Percentiles rank a stretch among this genome's conserved stretches.
Evolutionary conservation across 1,140 invertebrate genomes (phyloP).

Genomic region (Ganaspis sp.): DNA sequence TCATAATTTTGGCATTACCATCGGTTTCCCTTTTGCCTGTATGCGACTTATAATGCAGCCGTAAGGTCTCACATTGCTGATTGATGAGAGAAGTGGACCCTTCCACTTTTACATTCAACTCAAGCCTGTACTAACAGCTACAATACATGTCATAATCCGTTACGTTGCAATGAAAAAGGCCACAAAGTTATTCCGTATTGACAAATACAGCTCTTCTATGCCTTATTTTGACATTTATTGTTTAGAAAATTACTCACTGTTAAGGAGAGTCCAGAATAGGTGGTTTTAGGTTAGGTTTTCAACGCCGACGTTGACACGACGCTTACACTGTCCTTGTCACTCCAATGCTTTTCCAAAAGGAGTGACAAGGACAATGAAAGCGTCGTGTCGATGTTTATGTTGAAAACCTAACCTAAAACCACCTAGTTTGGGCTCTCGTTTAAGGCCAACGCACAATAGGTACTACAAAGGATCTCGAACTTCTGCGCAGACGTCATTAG

Average conservation of each 20-base stretch:
- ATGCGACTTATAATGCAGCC: background rate
- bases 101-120: background rate
- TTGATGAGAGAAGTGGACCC: constrained; percentile 19
- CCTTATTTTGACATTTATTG: background rate
- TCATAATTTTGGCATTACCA: constrained; percentile 4
- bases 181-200: background rate
- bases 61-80: constrained; percentile 13
- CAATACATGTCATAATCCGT: constrained; percentile 3
- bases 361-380: too few relatives aligned
- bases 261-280: too few relatives aligned
- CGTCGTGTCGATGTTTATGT: too few relatives aligned
- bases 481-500: too few relatives aligned
- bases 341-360: too few relatives aligned
- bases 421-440: too few relatives aligned
- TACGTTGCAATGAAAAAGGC: background rate
- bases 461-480: too few relatives aligned
- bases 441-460: too few relatives aligned
- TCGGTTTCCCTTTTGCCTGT: background rate
- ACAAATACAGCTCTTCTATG: background rate
- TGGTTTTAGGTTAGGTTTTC: too few relatives aligned
- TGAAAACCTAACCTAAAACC: too few relatives aligned
- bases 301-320: too few relatives aligned
- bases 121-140: background rate
- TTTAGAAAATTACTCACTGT: background rate
- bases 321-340: too few relatives aligned